These are phyloP conservation scores for Deroplatys truncata DNA, from an alignment of 2,888 invertebrate genomes.

Conservation along the genomic window DNA sequence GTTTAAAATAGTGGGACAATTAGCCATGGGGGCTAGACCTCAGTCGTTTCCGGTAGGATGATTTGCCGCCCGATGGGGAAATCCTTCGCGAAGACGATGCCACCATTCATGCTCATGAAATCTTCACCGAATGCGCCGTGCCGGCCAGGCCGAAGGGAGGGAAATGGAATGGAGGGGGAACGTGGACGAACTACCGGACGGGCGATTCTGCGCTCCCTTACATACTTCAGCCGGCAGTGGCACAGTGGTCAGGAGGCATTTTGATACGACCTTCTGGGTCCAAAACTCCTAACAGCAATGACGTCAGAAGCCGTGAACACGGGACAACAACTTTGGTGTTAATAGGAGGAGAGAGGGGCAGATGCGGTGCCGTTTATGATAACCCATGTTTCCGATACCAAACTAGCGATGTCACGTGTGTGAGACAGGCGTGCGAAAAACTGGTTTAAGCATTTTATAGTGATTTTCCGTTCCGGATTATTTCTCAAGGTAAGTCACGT, in stretches of 20 bases:
- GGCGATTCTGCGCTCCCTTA: background rate
- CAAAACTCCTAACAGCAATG: background rate
- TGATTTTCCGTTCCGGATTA: background rate
- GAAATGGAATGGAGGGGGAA: background rate
- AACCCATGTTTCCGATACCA: background rate
- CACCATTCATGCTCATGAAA: background rate
- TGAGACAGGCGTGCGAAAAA: background rate
- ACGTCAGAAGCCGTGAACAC: background rate
- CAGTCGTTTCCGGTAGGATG: background rate
- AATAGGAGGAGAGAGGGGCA: background rate
- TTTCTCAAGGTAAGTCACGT: background rate
- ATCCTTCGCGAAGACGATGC: background rate
- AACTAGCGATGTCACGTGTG: background rate
- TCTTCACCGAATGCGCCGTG: background rate
- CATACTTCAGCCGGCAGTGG: background rate
- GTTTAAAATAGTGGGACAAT: background rate
- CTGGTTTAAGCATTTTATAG: background rate
- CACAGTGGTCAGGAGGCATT: background rate
- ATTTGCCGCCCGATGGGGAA: background rate
- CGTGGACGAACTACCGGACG: background rate
- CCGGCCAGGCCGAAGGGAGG: background rate
- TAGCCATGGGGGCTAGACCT: background rate
- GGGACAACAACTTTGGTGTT: background rate
- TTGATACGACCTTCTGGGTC: background rate
- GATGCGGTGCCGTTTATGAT: background rate